phyloP scores from a whole-genome alignment of 2,888 invertebrate species.

The Tridacna crocea region DNA sequence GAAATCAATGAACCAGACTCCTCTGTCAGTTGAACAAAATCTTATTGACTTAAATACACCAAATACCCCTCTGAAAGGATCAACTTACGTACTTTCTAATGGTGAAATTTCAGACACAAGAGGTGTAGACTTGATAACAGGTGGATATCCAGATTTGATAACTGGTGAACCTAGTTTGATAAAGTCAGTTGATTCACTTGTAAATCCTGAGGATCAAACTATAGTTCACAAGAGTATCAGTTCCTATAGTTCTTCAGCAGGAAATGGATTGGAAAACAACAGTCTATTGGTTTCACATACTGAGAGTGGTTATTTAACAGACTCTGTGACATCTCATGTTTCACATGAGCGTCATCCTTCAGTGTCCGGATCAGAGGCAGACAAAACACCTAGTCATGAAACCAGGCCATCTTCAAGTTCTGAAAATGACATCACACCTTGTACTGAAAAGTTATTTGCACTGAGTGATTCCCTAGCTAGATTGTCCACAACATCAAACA shows the following conservation, averaged over 20 bases:
- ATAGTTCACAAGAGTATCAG: neutral
- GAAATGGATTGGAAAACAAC: conserved; percentile 1
- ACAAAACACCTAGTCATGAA: conserved; percentile 46
- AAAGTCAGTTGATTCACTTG: neutral
- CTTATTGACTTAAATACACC: conserved; percentile 39
- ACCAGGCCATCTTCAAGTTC: conserved; percentile 39
- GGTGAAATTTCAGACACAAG: neutral
- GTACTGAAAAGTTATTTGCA: conserved; percentile 38
- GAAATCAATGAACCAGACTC: neutral
- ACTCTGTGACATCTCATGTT: conserved; percentile 48
- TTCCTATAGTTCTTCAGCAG: conserved; percentile 18
- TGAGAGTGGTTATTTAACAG: conserved; percentile 63
- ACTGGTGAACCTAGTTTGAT: neutral
- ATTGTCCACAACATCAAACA: conserved; percentile 7
- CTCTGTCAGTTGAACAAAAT: conserved; percentile 15
- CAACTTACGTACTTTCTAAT: neutral
- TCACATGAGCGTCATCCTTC: conserved; percentile 37
- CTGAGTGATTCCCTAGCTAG: conserved; percentile 9
- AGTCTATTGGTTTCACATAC: conserved; percentile 46
- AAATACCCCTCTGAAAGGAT: conserved; percentile 21
- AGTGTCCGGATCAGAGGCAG: conserved; percentile 38
- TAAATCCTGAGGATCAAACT: neutral
- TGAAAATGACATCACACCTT: conserved; percentile 51
- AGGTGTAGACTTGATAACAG: neutral
- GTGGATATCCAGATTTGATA: conserved; percentile 1